Evolutionary conservation across 2,888 invertebrate species (phyloP), one percentile per base, ranked within the genome.

Genomic region (Epinotia demarniana): DNA sequence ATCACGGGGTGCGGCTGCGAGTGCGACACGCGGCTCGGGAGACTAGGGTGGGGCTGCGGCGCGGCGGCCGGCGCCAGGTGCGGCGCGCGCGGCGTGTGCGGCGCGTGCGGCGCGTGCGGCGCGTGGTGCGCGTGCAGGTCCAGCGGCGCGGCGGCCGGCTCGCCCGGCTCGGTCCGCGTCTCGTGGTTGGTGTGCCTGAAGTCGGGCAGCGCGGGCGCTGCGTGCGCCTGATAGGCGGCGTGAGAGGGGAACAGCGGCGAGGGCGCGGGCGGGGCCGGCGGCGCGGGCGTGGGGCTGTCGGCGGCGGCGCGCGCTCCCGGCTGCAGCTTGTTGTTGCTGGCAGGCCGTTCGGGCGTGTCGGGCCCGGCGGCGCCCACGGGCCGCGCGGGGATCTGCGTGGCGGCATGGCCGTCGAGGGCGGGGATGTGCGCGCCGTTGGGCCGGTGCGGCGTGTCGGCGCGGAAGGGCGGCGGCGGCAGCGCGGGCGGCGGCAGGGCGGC

Each of bases 401-500:
- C 92, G 63, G 92, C 93, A 78, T 92, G 92, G 1, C 90, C 91
- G 75, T 93, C 92, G 83, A 90, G 84, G n/a, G 92, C 84, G 64
- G 94, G 92, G 80, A 93, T 93, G 86, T 92, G 92, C 18, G 93
- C 93, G 78, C 90, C 87, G 83, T 86, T 91, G 77, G 90, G 84
- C 43, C 92, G 87, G 80, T 91, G 91, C 57, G 92, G 92, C 18
- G 92, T 89, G 83, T 92, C 92, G 81, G 91, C 91, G 89, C 95
- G 95, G 89, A 95, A 96, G 80, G 95, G 95, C 82, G 95, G 95
- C 82, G 96, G 96, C 79, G 95, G 95, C 80, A 95, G 93, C 80
- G 95, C 95, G 82, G 96, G 95, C 82, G 96, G 95, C 78, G 96
- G 95, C 82, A 96, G 92, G 81, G 95, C 95, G 83, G 96, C 96